A percentile compares a stretch with the other conserved stretches of the same genome.
Evolutionary conservation across 1,140 invertebrate genomes (phyloP).

Genomic region (Forficula auricularia): DNA sequence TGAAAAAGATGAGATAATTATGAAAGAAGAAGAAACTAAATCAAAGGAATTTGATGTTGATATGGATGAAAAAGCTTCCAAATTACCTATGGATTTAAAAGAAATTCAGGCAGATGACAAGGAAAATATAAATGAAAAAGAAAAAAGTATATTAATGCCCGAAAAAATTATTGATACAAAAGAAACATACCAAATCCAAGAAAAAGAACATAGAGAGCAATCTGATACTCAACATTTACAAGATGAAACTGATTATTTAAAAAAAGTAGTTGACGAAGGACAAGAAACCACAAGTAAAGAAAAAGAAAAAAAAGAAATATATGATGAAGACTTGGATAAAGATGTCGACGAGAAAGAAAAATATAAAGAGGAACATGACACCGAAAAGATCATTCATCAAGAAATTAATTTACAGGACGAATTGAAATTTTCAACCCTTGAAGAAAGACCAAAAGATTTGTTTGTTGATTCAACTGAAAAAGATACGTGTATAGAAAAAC

Average conservation of each 20-base stretch:
- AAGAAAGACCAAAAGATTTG: too few relatives aligned
- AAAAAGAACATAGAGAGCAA: too few relatives aligned
- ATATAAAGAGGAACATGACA: not conserved
- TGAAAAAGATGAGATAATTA: too few relatives aligned
- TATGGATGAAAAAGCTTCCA: conserved; percentile 14
- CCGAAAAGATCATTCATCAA: too few relatives aligned
- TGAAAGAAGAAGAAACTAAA: conserved; percentile 16
- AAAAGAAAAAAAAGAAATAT: not conserved
- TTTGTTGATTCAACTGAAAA: too few relatives aligned
- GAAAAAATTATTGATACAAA: not conserved
- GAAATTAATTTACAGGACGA: too few relatives aligned
- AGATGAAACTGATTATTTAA: too few relatives aligned
- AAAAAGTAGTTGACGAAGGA: not conserved
- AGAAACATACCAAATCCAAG: too few relatives aligned
- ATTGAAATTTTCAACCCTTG: too few relatives aligned
- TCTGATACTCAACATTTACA: too few relatives aligned
- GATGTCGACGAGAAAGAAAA: conserved; percentile 5
- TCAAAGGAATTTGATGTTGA: conserved; percentile 8
- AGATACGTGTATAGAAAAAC: too few relatives aligned
- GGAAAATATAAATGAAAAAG: conserved; percentile 2
- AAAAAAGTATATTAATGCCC: not conserved
- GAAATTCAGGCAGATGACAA: conserved; percentile 17
- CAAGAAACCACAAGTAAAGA: too few relatives aligned
- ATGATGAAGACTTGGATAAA: not conserved
- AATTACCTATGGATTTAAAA: conserved; percentile 20